Conservation (phyloP, 2,797 vertebrate genomes). For the Rhinogobio ventralis region DNA sequence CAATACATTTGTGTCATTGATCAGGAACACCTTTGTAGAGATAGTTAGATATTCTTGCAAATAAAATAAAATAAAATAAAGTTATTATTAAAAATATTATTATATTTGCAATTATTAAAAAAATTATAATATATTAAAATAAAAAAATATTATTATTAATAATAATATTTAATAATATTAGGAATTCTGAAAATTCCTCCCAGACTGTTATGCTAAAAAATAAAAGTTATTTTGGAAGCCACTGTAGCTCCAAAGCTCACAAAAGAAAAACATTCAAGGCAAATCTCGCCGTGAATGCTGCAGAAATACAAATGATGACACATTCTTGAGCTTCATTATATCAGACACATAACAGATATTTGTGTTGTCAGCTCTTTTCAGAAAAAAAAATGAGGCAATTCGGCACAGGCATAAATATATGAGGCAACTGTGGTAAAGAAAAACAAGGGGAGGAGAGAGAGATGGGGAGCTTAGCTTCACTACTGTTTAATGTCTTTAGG, state of each 20-base stretch:
- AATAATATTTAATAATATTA: neutral
- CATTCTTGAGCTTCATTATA: conserved; percentile 37
- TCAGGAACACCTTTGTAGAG: neutral
- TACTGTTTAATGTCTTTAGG: conserved; percentile 57
- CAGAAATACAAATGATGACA: conserved; percentile 23
- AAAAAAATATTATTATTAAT: neutral
- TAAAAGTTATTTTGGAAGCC: neutral
- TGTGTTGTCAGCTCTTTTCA: conserved; percentile 28
- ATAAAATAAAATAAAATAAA: neutral
- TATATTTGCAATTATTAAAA: neutral
- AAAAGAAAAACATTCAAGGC: neutral
- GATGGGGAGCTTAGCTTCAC: conserved; percentile 29
- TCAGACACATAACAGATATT: conserved; percentile 33
- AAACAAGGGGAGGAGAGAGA: neutral
- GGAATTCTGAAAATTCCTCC: neutral
- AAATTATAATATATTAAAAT: neutral
- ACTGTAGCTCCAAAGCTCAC: neutral
- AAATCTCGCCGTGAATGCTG: neutral
- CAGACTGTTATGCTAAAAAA: neutral
- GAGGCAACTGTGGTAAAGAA: conserved; percentile 7
- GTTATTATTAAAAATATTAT: neutral
- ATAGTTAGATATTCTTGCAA: neutral
- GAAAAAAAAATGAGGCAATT: neutral
- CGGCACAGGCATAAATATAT: conserved; percentile 1
- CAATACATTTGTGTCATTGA: neutral